These are phyloP conservation scores for Mustela erminea DNA, from an alignment of 2,797 vertebrate genomes.

Conservation along the genomic window DNA sequence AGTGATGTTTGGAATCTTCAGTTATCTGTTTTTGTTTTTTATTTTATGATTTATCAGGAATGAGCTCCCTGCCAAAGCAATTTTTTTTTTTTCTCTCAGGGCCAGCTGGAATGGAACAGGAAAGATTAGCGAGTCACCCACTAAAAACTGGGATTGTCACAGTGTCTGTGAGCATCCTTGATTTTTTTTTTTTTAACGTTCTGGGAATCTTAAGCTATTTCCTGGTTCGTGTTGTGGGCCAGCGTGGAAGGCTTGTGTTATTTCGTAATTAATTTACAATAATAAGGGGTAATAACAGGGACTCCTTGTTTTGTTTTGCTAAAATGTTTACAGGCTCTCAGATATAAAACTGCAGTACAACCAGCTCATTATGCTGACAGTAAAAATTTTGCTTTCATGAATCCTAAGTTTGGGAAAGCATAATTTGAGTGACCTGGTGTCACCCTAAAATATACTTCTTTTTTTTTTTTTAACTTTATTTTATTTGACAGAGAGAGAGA, in stretches of 20 bases:
- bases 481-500: no score
- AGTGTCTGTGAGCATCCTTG: neutral
- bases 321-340: slow-evolving; percentile 49
- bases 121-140: slow-evolving; percentile 2
- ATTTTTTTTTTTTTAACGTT: slow-evolving; percentile 45
- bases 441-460: neutral
- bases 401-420: neutral
- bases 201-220: slow-evolving; percentile 43
- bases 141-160: neutral
- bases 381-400: slow-evolving; percentile 1
- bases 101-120: slow-evolving; percentile 33
- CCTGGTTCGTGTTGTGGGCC: neutral
- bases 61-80: neutral
- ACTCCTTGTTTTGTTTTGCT: slow-evolving; percentile 53
- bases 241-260: neutral
- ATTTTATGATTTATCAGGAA: slow-evolving; percentile 34
- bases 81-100: slow-evolving; percentile 34
- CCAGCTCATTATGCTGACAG: neutral
- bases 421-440: slow-evolving; percentile 4
- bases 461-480: no score
- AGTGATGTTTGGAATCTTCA: neutral
- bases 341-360: neutral
- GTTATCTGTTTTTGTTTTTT: neutral
- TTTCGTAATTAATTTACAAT: slow-evolving; percentile 34
- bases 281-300: slow-evolving; percentile 34